phyloP scores from a whole-genome alignment of 2,797 vertebrate genomes.

The Tympanoctomys barrerae region DNA sequence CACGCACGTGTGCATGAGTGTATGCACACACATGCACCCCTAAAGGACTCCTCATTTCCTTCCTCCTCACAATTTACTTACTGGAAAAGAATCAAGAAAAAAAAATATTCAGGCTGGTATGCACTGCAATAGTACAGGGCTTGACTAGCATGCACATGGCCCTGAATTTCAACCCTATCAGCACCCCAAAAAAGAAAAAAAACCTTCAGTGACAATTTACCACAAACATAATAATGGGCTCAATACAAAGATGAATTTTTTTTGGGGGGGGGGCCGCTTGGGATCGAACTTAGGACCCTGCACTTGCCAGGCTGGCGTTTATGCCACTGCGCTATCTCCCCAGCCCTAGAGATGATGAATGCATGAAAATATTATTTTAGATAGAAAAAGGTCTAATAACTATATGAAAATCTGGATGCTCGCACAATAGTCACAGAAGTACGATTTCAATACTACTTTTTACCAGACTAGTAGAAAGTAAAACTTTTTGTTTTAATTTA shows the following conservation, averaged over 20 bases:
- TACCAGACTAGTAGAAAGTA: not conserved
- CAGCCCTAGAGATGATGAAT: not conserved
- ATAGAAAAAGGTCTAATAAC: constrained; percentile 23
- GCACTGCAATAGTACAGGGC: not conserved
- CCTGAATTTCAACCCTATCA: too few species aligned
- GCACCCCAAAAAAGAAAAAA: not conserved
- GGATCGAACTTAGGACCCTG: too few species aligned
- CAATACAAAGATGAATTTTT: not conserved
- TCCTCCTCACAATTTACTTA: not conserved
- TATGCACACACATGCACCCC: not conserved
- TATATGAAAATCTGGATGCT: not conserved
- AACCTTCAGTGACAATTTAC: not conserved
- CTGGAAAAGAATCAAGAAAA: not conserved
- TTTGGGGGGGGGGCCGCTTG: too few species aligned
- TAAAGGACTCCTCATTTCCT: not conserved
- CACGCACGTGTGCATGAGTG: too few species aligned
- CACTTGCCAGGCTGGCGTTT: too few species aligned
- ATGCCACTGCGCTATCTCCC: too few species aligned
- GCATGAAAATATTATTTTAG: constrained; percentile 5
- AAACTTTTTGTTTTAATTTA: not conserved
- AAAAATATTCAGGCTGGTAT: not conserved
- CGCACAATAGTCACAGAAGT: constrained; percentile 29
- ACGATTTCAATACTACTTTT: not conserved
- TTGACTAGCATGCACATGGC: too few species aligned
- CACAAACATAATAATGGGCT: not conserved